Evolutionary conservation across 2,888 invertebrate species (phyloP), one percentile per base, ranked within the genome.

Genomic region (Xylota segnis): DNA sequence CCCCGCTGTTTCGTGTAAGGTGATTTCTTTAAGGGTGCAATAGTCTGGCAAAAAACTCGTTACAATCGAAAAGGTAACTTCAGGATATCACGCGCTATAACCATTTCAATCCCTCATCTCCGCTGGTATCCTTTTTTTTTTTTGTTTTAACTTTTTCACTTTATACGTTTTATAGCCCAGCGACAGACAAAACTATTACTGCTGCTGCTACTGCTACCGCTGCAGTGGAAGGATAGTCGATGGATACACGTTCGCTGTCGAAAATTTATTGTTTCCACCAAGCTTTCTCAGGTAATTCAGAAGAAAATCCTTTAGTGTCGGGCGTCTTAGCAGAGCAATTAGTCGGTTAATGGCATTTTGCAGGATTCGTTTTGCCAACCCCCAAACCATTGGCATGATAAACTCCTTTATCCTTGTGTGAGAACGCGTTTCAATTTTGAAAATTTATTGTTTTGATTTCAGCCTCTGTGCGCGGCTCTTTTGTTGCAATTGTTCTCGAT

Each of bases 361-460:
- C 81, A 65, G 81, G 58, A 68, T 70, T 84, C 61, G 3, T 58
- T 43, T 18, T 40, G 14, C 23, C 16, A n/a, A 29, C 27, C 23
- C 2, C 34, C 16, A n/a, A n/a, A 18, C n/a, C 47, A 14, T 16
- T 4, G 16, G 7, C 59, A 52, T 79, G 70, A 82, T 86, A 71
- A 86, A 82, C 86, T 77, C 76, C 66, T 68, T 74, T 59, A 54
- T 68, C 66, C 70, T 59, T 65, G 75, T 66, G 61, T 47, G 65
- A 61, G 71, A 81, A 70, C 71, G 82, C 58, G 72, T 77, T 86
- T 77, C 82, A 86, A 86, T 86, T 86, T 86, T 66, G 82, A 82
- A 63, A 86, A 86, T 86, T 86, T 86, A 86, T 86, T 68, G 82
- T 86, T 86, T 86, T 86, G 86, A 86, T 86, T 86, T 86, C 66